A percentile compares a stretch with the other conserved stretches of the same genome.
These are phyloP conservation scores for Pseudonaja textilis DNA, from an alignment of 2,113 vertebrate genomes.

Conservation along the genomic window DNA sequence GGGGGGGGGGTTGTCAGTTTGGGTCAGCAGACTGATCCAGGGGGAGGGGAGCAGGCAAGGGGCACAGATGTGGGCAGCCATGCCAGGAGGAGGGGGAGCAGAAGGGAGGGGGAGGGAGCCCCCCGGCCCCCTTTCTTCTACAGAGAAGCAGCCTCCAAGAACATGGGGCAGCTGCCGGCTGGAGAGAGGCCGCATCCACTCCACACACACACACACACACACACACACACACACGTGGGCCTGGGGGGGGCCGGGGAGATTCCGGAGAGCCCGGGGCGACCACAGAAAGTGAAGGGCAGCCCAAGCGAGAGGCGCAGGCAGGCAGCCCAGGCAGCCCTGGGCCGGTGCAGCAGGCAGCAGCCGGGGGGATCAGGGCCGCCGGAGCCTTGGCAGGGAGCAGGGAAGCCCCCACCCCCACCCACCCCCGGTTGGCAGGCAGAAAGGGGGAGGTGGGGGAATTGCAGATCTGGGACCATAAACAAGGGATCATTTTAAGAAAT, in stretches of 20 bases:
- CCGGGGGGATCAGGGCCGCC: background rate
- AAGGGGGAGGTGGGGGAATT: background rate
- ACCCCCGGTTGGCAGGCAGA: background rate
- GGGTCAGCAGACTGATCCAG: background rate
- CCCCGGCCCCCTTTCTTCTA: background rate
- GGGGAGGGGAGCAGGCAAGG: background rate
- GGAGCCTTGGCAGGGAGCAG: background rate
- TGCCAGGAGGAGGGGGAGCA: background rate
- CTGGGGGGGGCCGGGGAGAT: too few relatives aligned
- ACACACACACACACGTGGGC: fast-evolving
- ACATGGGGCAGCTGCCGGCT: background rate
- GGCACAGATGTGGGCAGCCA: background rate
- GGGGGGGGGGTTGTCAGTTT: background rate
- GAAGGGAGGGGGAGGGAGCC: background rate
- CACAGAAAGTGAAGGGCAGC: too few relatives aligned
- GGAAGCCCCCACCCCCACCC: too few relatives aligned
- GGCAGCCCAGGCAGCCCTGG: background rate
- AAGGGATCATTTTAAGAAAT: background rate
- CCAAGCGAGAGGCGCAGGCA: background rate
- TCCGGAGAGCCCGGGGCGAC: too few relatives aligned
- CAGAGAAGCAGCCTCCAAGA: too few relatives aligned
- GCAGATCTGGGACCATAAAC: background rate
- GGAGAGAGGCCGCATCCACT: background rate
- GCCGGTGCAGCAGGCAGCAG: background rate
- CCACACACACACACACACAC: too few relatives aligned